phyloP scores from a whole-genome alignment of 2,888 invertebrate genomes.

The Stomorhina lunata region DNA sequence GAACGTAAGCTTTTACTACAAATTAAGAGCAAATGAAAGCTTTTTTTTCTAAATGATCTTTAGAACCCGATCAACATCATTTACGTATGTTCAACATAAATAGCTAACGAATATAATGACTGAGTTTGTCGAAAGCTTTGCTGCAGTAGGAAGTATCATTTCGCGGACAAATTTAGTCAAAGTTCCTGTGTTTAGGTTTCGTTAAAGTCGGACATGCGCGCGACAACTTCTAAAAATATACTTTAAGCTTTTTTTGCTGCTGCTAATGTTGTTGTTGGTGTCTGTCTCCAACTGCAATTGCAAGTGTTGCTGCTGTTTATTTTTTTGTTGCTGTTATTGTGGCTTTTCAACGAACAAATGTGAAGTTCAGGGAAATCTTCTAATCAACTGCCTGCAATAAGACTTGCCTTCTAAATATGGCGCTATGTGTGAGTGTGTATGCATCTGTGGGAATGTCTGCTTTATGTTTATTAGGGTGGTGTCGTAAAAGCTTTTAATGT shows the following conservation, averaged over 20 bases:
- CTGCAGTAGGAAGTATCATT: constrained; percentile 53
- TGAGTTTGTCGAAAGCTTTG: constrained; percentile 26
- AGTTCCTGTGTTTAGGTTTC: constrained; percentile 44
- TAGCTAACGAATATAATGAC: not conserved
- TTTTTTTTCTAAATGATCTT: constrained; percentile 41
- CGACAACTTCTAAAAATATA: constrained; percentile 73
- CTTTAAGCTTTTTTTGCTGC: constrained; percentile 61
- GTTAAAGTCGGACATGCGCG: constrained; percentile 41
- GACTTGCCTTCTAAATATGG: constrained; percentile 31
- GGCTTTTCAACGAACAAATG: constrained; percentile 67
- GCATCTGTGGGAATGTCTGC: not conserved
- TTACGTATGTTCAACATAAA: not conserved
- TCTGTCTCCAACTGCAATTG: constrained; percentile 30
- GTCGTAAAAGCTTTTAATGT: no score
- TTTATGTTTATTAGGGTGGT: no score
- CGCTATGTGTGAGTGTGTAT: not conserved
- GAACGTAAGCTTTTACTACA: constrained; percentile 35
- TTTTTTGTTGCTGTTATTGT: constrained; percentile 34
- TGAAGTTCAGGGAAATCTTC: constrained; percentile 78
- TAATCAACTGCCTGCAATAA: constrained; percentile 64
- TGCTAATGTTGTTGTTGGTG: constrained; percentile 67
- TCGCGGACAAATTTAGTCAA: constrained; percentile 11
- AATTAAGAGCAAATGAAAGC: constrained; percentile 49
- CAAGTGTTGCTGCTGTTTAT: not conserved
- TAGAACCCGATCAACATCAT: constrained; percentile 18